These are phyloP conservation scores for Peromyscus aztecus DNA, from an alignment of 2,797 vertebrate genomes.

Conservation along the genomic window DNA sequence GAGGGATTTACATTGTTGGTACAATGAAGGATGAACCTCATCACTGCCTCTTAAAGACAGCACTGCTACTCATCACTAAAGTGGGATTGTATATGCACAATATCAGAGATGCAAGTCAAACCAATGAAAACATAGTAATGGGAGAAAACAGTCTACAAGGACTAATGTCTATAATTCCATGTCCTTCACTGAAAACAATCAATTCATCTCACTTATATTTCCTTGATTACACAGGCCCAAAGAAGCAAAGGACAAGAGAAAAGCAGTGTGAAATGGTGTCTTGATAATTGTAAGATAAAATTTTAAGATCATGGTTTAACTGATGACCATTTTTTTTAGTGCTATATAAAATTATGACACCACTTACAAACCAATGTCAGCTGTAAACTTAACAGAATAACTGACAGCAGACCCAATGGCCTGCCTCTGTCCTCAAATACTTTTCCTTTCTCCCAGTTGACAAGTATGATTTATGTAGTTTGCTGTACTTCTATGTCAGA, in stretches of 20 bases:
- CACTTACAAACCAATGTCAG: background rate
- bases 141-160: background rate
- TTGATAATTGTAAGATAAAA: conserved; percentile 30
- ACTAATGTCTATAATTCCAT: background rate
- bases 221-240: background rate
- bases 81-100: background rate
- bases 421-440: background rate
- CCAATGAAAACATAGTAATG: background rate
- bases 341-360: background rate
- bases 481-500: background rate
- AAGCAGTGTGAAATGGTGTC: conserved; percentile 16
- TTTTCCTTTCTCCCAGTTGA: background rate
- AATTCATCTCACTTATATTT: background rate
- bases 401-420: background rate
- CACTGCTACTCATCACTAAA: background rate
- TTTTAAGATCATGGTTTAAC: background rate
- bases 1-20: background rate
- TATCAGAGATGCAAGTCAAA: background rate
- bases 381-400: background rate
- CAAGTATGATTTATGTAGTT: background rate
- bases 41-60: background rate
- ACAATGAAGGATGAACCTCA: background rate
- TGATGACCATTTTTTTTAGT: background rate
- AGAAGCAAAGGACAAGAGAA: background rate
- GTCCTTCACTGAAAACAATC: background rate